Percentiles rank a stretch among this genome's conserved stretches.
phyloP scores from a whole-genome alignment of 30 jellyfish, hydroid and myxozoan species.

The Phacellophora camtschatica region DNA sequence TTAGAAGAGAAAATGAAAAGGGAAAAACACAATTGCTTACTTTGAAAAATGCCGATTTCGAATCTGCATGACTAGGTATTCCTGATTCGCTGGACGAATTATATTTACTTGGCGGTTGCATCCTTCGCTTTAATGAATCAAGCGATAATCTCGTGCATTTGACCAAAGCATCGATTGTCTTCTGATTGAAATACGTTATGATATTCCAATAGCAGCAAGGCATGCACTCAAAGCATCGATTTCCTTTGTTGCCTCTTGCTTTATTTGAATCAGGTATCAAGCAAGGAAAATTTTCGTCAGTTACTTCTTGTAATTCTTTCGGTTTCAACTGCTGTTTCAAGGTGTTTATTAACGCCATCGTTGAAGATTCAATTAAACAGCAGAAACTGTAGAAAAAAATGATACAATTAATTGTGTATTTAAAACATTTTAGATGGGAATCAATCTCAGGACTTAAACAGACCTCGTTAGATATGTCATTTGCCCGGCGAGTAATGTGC shows the following conservation, averaged over 20 bases:
- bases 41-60: slow-evolving; percentile 68
- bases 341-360: slow-evolving; percentile 55
- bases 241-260: slow-evolving; percentile 82
- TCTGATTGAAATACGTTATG: slow-evolving; percentile 64
- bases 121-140: slow-evolving; percentile 62
- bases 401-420: no score
- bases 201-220: slow-evolving; percentile 87
- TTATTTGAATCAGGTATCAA: slow-evolving; percentile 72
- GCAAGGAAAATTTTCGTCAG: slow-evolving; percentile 63
- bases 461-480: no score
- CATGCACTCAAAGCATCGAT: slow-evolving; percentile 83
- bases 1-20: not conserved
- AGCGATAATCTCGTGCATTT: slow-evolving; percentile 76
- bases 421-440: no score
- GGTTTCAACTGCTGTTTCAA: slow-evolving; percentile 72
- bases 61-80: slow-evolving; percentile 31
- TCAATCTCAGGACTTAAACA: no score
- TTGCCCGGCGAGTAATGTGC: no score
- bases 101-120: slow-evolving; percentile 76
- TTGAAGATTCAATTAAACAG: slow-evolving; percentile 59
- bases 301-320: slow-evolving; percentile 60
- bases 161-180: slow-evolving; percentile 73
- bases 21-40: slow-evolving; percentile 19
- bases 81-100: slow-evolving; percentile 30
- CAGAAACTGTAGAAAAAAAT: slow-evolving; percentile 71